Base-by-base conservation (phyloP, 92 coral and sea anemone genomes). In the Anthopleura xanthogrammica region DNA sequence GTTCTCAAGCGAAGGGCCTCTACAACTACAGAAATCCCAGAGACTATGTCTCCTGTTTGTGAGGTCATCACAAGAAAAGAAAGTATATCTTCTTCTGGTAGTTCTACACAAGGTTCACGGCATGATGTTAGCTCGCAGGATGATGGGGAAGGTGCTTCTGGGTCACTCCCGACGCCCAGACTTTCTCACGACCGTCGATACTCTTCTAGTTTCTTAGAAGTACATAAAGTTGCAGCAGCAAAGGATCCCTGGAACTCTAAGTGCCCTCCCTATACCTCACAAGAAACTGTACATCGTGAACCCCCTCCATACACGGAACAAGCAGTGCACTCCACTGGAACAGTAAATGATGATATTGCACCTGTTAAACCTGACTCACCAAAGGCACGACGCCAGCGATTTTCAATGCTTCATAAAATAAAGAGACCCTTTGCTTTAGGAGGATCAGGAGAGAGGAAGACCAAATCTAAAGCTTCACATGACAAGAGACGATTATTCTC, bases 271-370 rank as follows among this genome's bases (percentile, higher is more conserved):
- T 93, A 93, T 79, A 90, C 87, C 5, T 85, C 95, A 22, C 90
- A 92, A 85, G 80, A 86, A 52, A 90, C 87, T 55, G 89, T 85
- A 2, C 80, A 66, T 41, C 80, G 90, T 66, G 95, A 94, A 16
- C 98, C 98, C 2, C 98, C 98, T n/a, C 93, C 93, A 66, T 89
- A 94, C 50, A 86, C 93, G 60, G 93, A 82, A 58, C 95, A 90
- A 40, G 87, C 83, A 13, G 41, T 81, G 20, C 86, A 86, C 48
- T 85, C 80, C 19, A 85, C 91, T 16, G 75, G 79, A n/a, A 92
- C 88, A 39, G 95, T 91, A 7, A 88, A 86, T 20, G 95, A 93
- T 83, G 98, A 91, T 79, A 92, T 91, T 39, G 91, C 90, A 14
- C 89, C 92, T n/a, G 72, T 79, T 57, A 85, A 80, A 72, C 87